Base-by-base conservation (phyloP, 2,888 invertebrate genomes). In the Caradrina kadenii region DNA sequence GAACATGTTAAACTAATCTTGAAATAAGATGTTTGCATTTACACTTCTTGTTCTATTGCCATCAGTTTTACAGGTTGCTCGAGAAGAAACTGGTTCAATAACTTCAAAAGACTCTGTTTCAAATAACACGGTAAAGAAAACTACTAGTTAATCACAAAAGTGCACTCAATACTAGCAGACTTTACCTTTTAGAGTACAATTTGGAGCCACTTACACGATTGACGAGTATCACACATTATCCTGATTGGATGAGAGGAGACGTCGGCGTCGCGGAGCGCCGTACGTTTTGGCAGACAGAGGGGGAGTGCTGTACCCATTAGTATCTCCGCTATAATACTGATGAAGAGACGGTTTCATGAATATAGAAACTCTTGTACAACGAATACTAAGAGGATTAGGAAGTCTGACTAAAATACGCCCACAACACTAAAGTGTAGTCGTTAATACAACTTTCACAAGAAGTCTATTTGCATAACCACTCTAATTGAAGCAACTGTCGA, bases 1-100 rank as follows among this genome's bases (percentile, higher is more conserved):
- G 82, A 76, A 84, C 84, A 84, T 80, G 86, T 82, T 73, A 74
- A 81, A 79, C 84, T 78, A 80, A 83, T 81, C 74, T 77, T 83
- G 69, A 69, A 85, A 70, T 83, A 84, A 82, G 83, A 86, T 74
- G 78, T 76, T 67, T 73, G 62, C 45, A 81, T 78, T 81, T 66
- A 63, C 22, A 50, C 22, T 48, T 39, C 63, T 78, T 72, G 73
- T 63, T 65, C 45, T 49, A n/a, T 55, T 26, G 26, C 39, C 8
- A 42, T 49, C n/a, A 48, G 39, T 71, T 31, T 19, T 35, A 58
- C 55, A 48, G 50, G 50, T 17, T 21, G 21, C 31, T n/a, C 2
- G 19, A 19, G n/a, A 17, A 0, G 19, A 21, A n/a, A 35, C 22
- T 67, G n/a, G 19, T 13, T 42, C 13, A 42, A 42, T 8, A 13